Conservation (phyloP, 2,113 vertebrate species). For the Melanerpes aurifrons region DNA sequence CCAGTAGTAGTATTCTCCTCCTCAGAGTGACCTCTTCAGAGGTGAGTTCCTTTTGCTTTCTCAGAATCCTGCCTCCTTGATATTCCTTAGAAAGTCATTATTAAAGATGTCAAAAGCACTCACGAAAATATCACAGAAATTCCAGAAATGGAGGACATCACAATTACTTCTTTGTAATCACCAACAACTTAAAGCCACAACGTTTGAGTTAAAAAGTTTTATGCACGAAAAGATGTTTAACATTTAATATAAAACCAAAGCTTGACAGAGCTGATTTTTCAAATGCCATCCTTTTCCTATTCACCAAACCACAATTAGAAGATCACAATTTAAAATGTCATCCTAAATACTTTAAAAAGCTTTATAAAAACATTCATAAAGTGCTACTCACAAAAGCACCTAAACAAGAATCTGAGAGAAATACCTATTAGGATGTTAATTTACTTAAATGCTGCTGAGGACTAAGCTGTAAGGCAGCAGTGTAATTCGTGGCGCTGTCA, state of each 20-base stretch:
- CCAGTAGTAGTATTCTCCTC: slow-evolving; percentile 24
- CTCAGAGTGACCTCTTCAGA: neutral
- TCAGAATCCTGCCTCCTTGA: neutral
- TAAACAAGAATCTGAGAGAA: slow-evolving; percentile 3
- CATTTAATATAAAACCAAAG: slow-evolving; percentile 28
- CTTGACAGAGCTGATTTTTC: slow-evolving; percentile 33
- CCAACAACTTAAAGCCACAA: neutral
- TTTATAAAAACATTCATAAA: slow-evolving; percentile 37
- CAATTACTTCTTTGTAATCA: neutral
- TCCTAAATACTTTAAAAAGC: neutral
- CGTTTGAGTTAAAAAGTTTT: slow-evolving; percentile 5
- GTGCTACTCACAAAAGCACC: slow-evolving; percentile 28
- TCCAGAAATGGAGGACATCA: neutral
- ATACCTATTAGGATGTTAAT: neutral
- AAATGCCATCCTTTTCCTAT: neutral
- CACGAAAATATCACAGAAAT: neutral
- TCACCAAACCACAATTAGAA: neutral
- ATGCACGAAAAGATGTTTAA: neutral
- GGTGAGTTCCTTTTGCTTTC: slow-evolving; percentile 47
- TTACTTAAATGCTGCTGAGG: neutral
- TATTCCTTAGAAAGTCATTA: slow-evolving; percentile 22
- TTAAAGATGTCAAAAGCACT: neutral
- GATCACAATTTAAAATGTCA: slow-evolving; percentile 22
- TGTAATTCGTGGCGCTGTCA: neutral
- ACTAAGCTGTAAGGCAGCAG: neutral